A percentile compares a stretch with the other conserved stretches of the same genome.
phyloP scores from a whole-genome alignment of 2,888 invertebrate species.

The Helicoverpa assulta region DNA sequence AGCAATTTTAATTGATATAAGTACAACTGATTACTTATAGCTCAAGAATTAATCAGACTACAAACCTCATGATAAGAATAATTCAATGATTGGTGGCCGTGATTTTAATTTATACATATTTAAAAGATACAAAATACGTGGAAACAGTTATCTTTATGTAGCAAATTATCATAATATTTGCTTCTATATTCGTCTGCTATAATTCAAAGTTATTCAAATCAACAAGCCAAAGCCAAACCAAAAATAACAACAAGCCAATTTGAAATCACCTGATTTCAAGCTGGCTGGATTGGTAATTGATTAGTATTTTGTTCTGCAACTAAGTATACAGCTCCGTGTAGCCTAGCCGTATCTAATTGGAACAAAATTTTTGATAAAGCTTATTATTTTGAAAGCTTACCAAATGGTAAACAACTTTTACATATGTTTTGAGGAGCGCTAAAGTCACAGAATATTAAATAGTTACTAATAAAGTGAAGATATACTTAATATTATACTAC shows the following conservation, averaged over 20 bases:
- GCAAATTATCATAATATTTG: slow-evolving; percentile 1
- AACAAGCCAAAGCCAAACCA: too few relatives aligned
- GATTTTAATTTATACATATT: slow-evolving; percentile 12
- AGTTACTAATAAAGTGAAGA: too few relatives aligned
- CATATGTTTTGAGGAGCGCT: too few relatives aligned
- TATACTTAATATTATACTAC: too few relatives aligned
- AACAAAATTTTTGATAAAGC: too few relatives aligned
- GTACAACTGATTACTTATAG: background rate
- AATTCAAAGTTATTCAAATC: background rate
- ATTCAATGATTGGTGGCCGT: slow-evolving; percentile 1
- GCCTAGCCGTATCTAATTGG: background rate
- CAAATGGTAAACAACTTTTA: too few relatives aligned
- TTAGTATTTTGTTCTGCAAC: background rate
- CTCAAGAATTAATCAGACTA: slow-evolving; percentile 4
- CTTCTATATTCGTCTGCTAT: slow-evolving; percentile 2
- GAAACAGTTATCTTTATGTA: slow-evolving; percentile 4
- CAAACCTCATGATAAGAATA: slow-evolving; percentile 4
- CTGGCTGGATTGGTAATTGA: background rate
- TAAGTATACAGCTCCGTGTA: background rate
- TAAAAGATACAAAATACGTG: background rate
- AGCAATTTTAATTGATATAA: too few relatives aligned
- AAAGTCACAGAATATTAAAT: too few relatives aligned
- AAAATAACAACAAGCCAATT: background rate
- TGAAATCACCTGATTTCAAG: background rate
- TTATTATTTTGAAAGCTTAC: too few relatives aligned